These are phyloP conservation scores for Lithobates sylvaticus DNA, from an alignment of 2,797 vertebrate genomes.

Conservation along the genomic window DNA sequence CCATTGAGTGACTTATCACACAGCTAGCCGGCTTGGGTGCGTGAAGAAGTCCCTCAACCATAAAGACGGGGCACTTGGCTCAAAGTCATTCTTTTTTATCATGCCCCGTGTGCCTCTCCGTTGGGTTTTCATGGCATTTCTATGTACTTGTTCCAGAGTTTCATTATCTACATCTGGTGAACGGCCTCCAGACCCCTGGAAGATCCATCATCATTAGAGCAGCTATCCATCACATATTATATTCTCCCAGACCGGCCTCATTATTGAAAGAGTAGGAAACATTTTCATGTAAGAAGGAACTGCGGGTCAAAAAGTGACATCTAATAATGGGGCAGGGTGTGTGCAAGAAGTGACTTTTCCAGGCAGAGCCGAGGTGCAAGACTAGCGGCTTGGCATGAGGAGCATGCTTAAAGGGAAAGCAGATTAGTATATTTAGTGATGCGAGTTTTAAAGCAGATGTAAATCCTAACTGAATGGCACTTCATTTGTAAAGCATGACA, in stretches of 20 bases:
- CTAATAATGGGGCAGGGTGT: neutral
- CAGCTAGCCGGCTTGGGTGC: too few relatives aligned
- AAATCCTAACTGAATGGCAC: too few relatives aligned
- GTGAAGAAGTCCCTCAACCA: neutral
- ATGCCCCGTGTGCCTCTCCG: neutral
- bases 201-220: constrained; percentile 1
- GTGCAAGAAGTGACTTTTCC: neutral
- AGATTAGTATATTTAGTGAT: too few relatives aligned
- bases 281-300: constrained; percentile 40
- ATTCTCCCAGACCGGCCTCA: neutral
- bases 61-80: too few relatives aligned
- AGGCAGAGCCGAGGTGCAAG: neutral
- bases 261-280: constrained; percentile 29
- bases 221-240: constrained; percentile 11
- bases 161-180: neutral
- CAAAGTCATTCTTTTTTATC: neutral
- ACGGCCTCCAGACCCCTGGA: neutral
- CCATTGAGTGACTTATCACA: too few relatives aligned
- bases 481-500: too few relatives aligned
- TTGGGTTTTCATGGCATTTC: neutral
- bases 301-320: constrained; percentile 22
- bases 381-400: neutral
- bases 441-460: too few relatives aligned
- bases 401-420: neutral
- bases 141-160: too few relatives aligned